Evolutionary conservation across 1,140 invertebrate species (phyloP).

Genomic region (Psilanteris sp.): DNA sequence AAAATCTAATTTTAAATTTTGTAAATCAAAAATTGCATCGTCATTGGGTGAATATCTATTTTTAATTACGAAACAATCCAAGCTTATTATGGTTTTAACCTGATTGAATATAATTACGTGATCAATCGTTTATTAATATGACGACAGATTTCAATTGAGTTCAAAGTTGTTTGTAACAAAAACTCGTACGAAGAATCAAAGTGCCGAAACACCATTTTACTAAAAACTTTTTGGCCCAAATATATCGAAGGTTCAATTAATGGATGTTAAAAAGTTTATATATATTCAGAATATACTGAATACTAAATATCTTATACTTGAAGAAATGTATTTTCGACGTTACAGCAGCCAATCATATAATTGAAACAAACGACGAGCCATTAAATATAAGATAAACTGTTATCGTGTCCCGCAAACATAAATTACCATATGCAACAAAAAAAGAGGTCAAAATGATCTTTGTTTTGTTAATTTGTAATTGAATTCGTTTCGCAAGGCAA

Average conservation of each 20-base stretch:
- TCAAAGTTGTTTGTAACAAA: not conserved
- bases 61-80: too few species aligned
- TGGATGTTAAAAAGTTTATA: not conserved
- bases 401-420: not conserved
- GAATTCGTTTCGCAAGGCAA: conserved; percentile 4
- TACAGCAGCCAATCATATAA: conserved; percentile 1
- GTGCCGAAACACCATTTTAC: conserved; percentile 11
- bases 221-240: conserved; percentile 2
- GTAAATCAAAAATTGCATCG: too few species aligned
- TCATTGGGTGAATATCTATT: too few species aligned
- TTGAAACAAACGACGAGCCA: conserved; percentile 32
- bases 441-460: not conserved
- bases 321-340: conserved; percentile 4
- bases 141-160: too few species aligned
- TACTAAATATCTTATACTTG: conserved; percentile 1
- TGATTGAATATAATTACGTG: too few species aligned
- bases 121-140: too few species aligned
- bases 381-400: conserved; percentile 16
- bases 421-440: not conserved
- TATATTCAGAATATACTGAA: not conserved
- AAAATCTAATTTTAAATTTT: too few species aligned
- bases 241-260: not conserved
- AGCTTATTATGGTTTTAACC: too few species aligned
- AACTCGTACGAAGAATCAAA: conserved; percentile 5
- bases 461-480: conserved; percentile 7